These are phyloP conservation scores for Brachyhypopomus occidentalis DNA, from an alignment of 2,113 vertebrate genomes.

Conservation along the genomic window DNA sequence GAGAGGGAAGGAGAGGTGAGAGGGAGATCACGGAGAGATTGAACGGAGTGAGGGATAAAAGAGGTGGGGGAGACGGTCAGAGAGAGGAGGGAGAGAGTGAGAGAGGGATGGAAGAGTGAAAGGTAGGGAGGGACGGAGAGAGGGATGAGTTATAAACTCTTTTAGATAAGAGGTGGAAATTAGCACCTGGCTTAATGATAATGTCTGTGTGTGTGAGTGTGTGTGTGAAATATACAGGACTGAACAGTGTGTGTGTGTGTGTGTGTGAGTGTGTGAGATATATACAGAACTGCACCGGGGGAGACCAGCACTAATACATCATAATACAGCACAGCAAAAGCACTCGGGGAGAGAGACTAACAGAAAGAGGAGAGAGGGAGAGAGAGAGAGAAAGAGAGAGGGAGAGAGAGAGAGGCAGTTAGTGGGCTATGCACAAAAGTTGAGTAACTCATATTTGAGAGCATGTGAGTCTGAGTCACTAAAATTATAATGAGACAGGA, in stretches of 20 bases:
- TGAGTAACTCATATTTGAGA: too few species aligned
- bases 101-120: too few species aligned
- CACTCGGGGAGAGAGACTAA: neutral
- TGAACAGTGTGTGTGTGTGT: constrained; percentile 20
- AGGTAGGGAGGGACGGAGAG: too few species aligned
- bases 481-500: too few species aligned
- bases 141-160: constrained; percentile 2
- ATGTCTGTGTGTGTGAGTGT: constrained; percentile 6
- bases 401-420: constrained; percentile 14
- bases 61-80: too few species aligned
- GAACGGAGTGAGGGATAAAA: too few species aligned
- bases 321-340: constrained; percentile 14
- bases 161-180: neutral
- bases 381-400: neutral
- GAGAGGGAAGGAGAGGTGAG: constrained; percentile 11
- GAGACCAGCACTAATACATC: constrained; percentile 47
- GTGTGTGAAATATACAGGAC: constrained; percentile 8
- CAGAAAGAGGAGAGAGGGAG: neutral
- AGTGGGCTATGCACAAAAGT: too few species aligned
- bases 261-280: constrained; percentile 44
- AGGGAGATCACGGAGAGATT: too few species aligned
- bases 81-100: too few species aligned
- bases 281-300: constrained; percentile 55
- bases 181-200: neutral
- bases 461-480: too few species aligned